A percentile compares a stretch with the other conserved stretches of the same genome.
These are phyloP conservation scores for Manis javanica DNA, from an alignment of 2,797 vertebrate species.

Conservation along the genomic window DNA sequence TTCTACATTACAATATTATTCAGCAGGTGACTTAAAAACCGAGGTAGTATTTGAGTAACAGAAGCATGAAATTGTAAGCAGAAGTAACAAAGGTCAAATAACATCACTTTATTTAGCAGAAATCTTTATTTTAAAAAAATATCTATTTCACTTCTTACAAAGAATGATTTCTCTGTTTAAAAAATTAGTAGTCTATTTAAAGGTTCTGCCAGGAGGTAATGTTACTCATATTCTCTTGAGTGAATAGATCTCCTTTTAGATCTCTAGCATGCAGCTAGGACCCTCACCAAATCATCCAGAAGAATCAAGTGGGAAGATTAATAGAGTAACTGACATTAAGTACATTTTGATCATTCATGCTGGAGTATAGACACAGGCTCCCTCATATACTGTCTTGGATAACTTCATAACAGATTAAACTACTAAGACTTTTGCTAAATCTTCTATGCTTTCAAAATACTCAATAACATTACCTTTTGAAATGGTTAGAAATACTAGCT, in stretches of 20 bases:
- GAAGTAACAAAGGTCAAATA: conserved; percentile 21
- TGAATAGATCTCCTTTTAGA: background rate
- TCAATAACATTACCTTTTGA: conserved; percentile 20
- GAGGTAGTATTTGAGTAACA: conserved; percentile 8
- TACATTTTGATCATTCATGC: conserved; percentile 20
- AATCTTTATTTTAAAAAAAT: background rate
- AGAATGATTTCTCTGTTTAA: conserved; percentile 19
- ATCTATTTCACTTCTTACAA: conserved; percentile 37
- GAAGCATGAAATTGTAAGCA: conserved; percentile 1
- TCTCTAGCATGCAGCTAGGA: background rate
- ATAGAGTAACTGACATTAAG: background rate
- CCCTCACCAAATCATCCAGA: background rate
- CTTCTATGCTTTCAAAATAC: conserved; percentile 1
- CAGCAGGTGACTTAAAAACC: conserved; percentile 19
- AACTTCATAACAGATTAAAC: conserved; percentile 28
- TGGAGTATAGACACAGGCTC: background rate
- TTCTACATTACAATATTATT: background rate
- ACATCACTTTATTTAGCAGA: background rate
- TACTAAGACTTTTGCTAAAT: conserved; percentile 25
- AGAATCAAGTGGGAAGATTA: background rate
- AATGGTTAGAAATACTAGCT: background rate
- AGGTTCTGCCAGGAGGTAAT: background rate
- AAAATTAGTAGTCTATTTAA: background rate
- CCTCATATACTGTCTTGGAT: background rate
- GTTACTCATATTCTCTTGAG: background rate